Base-by-base conservation (phyloP, 2,888 invertebrate genomes). In the Allacma fusca region DNA sequence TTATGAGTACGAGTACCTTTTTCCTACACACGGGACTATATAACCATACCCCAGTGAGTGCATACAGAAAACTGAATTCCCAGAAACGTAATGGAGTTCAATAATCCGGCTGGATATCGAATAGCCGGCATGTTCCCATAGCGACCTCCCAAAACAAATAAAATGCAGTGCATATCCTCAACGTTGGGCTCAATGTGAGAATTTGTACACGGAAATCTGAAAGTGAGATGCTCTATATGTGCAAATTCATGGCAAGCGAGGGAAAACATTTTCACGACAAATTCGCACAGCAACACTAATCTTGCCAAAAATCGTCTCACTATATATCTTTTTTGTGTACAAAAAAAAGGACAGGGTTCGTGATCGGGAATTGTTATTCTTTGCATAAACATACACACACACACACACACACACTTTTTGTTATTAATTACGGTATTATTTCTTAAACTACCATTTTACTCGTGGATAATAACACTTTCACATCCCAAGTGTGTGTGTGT, bases 91-190 rank as follows among this genome's bases (percentile, higher is more conserved):
- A 50, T 50, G 50, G 50, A 62, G 72, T 72, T 72, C 72, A 72
- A 72, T 72, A 72, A 28, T 71, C 62, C 71, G 1, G 2, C 50
- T 62, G 62, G 59, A 72, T 62, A 72, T 72, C 71, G 50, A 71
- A 62, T 72, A 72, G 29, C 62, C 62, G 34, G 50, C 26, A 23
- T 9, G 34, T 72, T 62, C 62, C 72, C 72, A 72, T 72, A 34
- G 62, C 62, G 24, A 72, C 72, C 72, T 59, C 28, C 50, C 50
- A 50, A 72, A 72, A 72, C 62, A 72, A 72, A 59, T 62, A 72
- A 12, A 62, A 62, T n/a, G 29, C 50, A 62, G 44, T 12, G 40
- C n/a, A n/a, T n/a, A n/a, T n/a, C n/a, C n/a, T n/a, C n/a, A n/a
- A n/a, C n/a, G n/a, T n/a, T n/a, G n/a, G n/a, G n/a, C n/a, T n/a